Base-by-base conservation (phyloP, 2,797 vertebrate species). In the Bradypus variegatus region DNA sequence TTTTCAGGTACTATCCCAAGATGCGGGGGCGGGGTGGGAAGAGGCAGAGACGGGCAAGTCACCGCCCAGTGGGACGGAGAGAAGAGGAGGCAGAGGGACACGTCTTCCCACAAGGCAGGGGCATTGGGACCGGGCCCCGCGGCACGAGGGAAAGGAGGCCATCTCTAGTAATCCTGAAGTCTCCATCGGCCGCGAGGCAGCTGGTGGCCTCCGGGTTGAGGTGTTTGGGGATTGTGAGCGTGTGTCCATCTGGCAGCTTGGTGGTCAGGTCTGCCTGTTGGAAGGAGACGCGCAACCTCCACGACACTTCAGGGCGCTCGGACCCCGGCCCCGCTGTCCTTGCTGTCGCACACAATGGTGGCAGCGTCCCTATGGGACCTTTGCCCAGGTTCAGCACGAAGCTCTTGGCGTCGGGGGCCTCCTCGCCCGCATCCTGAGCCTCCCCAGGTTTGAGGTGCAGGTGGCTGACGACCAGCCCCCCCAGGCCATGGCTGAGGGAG, bases 261-360 rank as follows among this genome's bases (percentile, higher is more conserved):
- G 98, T 36, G 18, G 95, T 97, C 92, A 97, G 33, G 45, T 97
- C 96, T 1, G 90, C 92, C 91, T 95, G 76, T 91, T 97, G 95
- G 33, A 97, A 72, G 27, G 0, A 0, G 45, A 98, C 75, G 86
- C 95, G 90, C 18, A 98, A 98, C 98, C 97, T 97, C 97, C 2
- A n/a, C 38, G 1, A 58, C 3, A 21, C 75, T 88, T 7, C 98
- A 1, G 96, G 97, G 94, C 97, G 96, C 96, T 98, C 98, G 78
- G 98, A 98, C 98, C 98, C 98, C 98, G 41, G 95, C 91, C 7
- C 97, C 97, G 0, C 72, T 93, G 2, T 96, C 96, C 95, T 95
- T 97, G 19, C 97, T 97, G 96, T 98, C 98, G 88, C 97, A 98
- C 86, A 98, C 97, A 0, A 98, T 97, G 89, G 96, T 97, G 23